Percentiles rank a stretch among this genome's conserved stretches.
Evolutionary conservation across 2,888 invertebrate species (phyloP).

Genomic region (Megalurothrips usitatus): DNA sequence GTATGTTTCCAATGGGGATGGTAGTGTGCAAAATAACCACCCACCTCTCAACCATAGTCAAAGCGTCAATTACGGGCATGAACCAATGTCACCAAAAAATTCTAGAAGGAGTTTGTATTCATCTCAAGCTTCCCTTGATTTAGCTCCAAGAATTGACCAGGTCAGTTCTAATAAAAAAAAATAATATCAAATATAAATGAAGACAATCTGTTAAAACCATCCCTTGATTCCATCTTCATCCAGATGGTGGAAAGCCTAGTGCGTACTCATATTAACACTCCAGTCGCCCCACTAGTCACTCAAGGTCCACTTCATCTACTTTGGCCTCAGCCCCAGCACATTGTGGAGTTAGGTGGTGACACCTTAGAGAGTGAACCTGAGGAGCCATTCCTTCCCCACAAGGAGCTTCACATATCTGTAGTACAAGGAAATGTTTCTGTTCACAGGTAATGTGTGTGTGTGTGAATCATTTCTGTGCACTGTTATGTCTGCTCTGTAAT

Average conservation of each 20-base stretch:
- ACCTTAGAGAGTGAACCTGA: constrained; percentile 45
- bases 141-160: constrained; percentile 34
- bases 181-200: neutral
- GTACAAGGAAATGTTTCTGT: constrained; percentile 42
- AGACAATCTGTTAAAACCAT: neutral
- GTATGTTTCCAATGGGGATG: constrained; percentile 6
- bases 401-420: constrained; percentile 49
- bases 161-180: neutral
- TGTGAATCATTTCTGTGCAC: neutral
- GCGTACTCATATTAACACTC: constrained; percentile 40
- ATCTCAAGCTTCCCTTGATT: constrained; percentile 32
- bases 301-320: constrained; percentile 50
- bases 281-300: constrained; percentile 45
- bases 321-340: constrained; percentile 58
- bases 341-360: constrained; percentile 51
- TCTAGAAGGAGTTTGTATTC: constrained; percentile 9
- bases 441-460: constrained; percentile 39
- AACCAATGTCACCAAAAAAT: neutral
- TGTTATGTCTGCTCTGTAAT: too few species aligned
- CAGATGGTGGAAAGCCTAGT: constrained; percentile 41
- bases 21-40: neutral
- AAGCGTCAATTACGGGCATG: neutral
- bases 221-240: neutral
- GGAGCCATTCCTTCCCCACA: constrained; percentile 39
- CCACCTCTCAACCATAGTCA: neutral